Evolutionary conservation across 2,797 vertebrate genomes (phyloP).

Genomic region (Lacerta viridis): DNA sequence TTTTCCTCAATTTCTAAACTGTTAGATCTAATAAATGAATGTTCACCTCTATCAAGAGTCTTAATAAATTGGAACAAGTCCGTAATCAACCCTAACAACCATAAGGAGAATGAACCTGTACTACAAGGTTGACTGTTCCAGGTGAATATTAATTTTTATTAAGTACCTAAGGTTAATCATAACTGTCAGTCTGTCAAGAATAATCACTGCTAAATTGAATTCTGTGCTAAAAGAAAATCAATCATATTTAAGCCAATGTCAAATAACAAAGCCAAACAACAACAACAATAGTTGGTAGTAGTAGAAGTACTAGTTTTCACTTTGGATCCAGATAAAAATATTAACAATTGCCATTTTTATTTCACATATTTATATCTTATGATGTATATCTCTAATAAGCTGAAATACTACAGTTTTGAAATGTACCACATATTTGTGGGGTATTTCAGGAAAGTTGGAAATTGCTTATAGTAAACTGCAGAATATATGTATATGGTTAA

Average conservation of each 20-base stretch:
- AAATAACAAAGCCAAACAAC: background rate
- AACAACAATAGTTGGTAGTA: no score
- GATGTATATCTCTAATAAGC: background rate
- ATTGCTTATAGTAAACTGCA: background rate
- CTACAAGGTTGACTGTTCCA: background rate
- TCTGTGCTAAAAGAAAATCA: background rate
- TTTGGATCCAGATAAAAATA: background rate
- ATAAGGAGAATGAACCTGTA: background rate
- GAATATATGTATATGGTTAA: background rate
- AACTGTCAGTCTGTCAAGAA: slow-evolving; percentile 6
- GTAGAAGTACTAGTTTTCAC: background rate
- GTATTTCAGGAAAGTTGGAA: background rate
- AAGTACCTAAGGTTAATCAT: slow-evolving; percentile 16
- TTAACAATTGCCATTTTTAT: background rate
- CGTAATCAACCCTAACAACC: slow-evolving; percentile 6
- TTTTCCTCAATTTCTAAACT: slow-evolving; percentile 10
- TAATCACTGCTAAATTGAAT: slow-evolving; percentile 14
- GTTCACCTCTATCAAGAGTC: slow-evolving; percentile 1
- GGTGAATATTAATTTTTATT: slow-evolving; percentile 26
- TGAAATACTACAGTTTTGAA: background rate
- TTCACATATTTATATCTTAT: background rate
- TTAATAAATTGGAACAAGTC: slow-evolving; percentile 11
- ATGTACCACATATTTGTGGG: background rate
- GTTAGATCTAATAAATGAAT: slow-evolving; percentile 23
- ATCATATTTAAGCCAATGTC: background rate